These are phyloP conservation scores for Ormyrus nitidulus DNA, from an alignment of 2,888 invertebrate species.

Conservation along the genomic window DNA sequence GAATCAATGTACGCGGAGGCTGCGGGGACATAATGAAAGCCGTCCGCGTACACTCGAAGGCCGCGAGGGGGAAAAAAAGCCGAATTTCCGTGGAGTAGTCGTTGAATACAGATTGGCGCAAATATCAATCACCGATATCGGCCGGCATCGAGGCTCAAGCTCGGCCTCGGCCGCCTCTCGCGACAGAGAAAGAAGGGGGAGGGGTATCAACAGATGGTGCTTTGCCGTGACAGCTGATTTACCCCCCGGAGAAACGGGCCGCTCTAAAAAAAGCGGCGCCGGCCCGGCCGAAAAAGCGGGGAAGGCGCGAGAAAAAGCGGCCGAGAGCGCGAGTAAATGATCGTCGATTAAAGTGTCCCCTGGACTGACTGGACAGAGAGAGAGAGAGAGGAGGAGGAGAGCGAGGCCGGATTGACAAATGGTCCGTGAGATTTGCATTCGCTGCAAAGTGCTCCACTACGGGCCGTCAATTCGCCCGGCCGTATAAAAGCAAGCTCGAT, in stretches of 20 bases:
- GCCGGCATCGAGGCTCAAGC: conserved; percentile 19
- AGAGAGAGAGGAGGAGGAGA: conserved; percentile 37
- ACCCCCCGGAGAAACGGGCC: conserved; percentile 43
- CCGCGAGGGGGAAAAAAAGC: neutral
- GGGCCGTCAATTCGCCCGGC: conserved; percentile 54
- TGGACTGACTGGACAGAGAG: conserved; percentile 55
- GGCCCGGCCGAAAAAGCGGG: neutral
- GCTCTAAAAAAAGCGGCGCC: conserved; percentile 12
- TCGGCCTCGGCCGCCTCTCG: neutral
- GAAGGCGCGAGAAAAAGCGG: conserved; percentile 34
- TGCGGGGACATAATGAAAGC: too few relatives aligned
- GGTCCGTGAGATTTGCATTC: conserved; percentile 71
- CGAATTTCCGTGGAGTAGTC: conserved; percentile 26
- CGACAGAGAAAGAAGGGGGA: conserved; percentile 26
- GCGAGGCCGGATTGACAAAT: conserved; percentile 68
- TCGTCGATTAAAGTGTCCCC: conserved; percentile 71
- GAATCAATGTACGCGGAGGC: too few relatives aligned
- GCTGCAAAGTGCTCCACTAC: conserved; percentile 61
- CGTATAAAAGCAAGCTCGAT: conserved; percentile 33
- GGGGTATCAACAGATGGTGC: conserved; percentile 68
- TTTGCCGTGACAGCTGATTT: conserved; percentile 57
- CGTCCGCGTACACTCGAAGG: too few relatives aligned
- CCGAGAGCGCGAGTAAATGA: conserved; percentile 67
- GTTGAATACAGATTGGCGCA: conserved; percentile 55
- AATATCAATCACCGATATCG: conserved; percentile 64